Evolutionary conservation across 2,888 invertebrate genomes (phyloP), one percentile per base, ranked within the genome.

Genomic region (Caenorhabditis virilis): DNA sequence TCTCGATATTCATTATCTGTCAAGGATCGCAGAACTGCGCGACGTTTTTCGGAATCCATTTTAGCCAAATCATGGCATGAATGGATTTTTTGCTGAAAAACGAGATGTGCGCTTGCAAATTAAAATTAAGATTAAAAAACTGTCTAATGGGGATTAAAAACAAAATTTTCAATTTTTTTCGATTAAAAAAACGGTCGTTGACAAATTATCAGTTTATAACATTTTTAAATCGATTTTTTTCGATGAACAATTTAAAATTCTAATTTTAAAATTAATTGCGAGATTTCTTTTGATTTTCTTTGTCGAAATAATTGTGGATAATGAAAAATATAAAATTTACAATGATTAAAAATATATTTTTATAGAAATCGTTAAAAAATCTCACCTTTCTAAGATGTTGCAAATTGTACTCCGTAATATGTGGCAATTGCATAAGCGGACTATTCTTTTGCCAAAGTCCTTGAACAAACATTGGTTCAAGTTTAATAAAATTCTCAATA

Each of bases 401-500:
- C 46, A 87, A 78, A 78, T 85, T 85, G 46, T 85, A 85, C 22
- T 85, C 85, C n/a, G 80, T 76, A 42, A 87, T 80, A 70, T 87
- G 86, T 2, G 87, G 87, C 51, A 87, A 78, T 85, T 98, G 98
- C 15, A 97, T 87, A 25, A 99, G 86, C 0, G 95, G 92, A 67
- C 92, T 93, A 84, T 93, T 93, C 84, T 89, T 91, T 80, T 95
- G 94, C 93, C 95, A 95, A 58, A 95, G 86, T 0, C 90, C 97
- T 87, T 99, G 98, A 2, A 97, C 92, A 58, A 95, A 89, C 92
- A 97, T 94, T 33, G 95, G 95, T 57, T 91, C 91, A 55, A 95
- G 86, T 84, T 93, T 53, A 41, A 74, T 55, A 26, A 74, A 49
- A 41, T 76, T 76, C 18, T 76, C 76, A n/a, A 74, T 56, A 2